Percentiles rank a stretch among this genome's conserved stretches.
Conservation (phyloP, 1,140 invertebrate genomes). For the Drosophila varians region DNA sequence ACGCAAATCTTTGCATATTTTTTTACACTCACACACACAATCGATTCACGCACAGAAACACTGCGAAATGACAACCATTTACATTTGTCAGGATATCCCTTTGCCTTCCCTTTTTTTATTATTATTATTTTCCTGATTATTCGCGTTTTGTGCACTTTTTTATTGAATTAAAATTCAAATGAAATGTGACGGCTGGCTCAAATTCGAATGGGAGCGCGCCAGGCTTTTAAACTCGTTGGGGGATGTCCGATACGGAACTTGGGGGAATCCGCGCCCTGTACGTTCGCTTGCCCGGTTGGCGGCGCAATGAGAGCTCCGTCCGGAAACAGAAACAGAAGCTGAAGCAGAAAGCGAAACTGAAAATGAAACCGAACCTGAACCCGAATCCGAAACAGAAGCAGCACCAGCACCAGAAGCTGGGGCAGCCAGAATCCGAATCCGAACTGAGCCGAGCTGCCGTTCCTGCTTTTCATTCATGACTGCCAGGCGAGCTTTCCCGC, state of each 20-base stretch:
- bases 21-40: slow-evolving; percentile 39
- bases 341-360: slow-evolving; percentile 6
- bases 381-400: slow-evolving; percentile 29
- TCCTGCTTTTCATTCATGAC: slow-evolving; percentile 71
- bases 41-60: slow-evolving; percentile 41
- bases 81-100: slow-evolving; percentile 41
- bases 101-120: slow-evolving; percentile 6
- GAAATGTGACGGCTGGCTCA: slow-evolving; percentile 31
- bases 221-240: not conserved
- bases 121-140: slow-evolving; percentile 18
- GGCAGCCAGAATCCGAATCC: slow-evolving; percentile 18
- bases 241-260: slow-evolving; percentile 18
- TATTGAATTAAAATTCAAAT: slow-evolving; percentile 80
- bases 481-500: slow-evolving; percentile 47
- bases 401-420: slow-evolving; percentile 26
- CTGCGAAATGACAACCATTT: slow-evolving; percentile 25
- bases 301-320: slow-evolving; percentile 65
- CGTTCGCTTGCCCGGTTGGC: slow-evolving; percentile 70
- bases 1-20: slow-evolving; percentile 62
- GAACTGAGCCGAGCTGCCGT: slow-evolving; percentile 15
- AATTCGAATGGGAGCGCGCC: slow-evolving; percentile 28
- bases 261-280: slow-evolving; percentile 51
- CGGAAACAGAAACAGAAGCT: slow-evolving; percentile 29
- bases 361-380: slow-evolving; percentile 23
- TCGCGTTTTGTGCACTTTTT: slow-evolving; percentile 69